These are phyloP conservation scores for Drosophila fungiperda DNA, from an alignment of 2,888 invertebrate species.

Conservation along the genomic window DNA sequence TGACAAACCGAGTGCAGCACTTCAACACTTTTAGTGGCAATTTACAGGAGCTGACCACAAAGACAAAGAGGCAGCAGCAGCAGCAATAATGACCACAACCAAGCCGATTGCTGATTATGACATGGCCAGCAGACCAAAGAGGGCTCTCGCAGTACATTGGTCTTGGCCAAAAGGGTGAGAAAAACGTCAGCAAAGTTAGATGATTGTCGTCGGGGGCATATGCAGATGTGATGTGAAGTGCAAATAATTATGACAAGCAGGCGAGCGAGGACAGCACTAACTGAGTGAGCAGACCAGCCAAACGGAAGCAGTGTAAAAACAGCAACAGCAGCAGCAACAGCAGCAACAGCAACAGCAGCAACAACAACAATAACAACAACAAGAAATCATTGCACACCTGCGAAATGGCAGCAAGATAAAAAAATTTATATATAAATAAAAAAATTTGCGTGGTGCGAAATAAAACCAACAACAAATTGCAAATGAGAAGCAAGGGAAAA, in stretches of 20 bases:
- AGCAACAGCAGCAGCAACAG: neutral
- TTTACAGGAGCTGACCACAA: constrained; percentile 81
- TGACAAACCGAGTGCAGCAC: constrained; percentile 74
- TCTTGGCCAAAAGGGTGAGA: constrained; percentile 51
- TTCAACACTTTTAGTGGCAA: constrained; percentile 81
- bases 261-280: constrained; percentile 39
- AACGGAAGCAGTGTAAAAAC: constrained; percentile 66
- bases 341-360: constrained; percentile 30
- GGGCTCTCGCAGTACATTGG: constrained; percentile 12
- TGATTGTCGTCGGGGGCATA: constrained; percentile 41
- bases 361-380: constrained; percentile 33
- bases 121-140: constrained; percentile 21
- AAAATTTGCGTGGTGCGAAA: constrained; percentile 56
- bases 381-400: constrained; percentile 70
- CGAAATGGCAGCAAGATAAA: constrained; percentile 39
- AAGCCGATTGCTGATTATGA: constrained; percentile 70
- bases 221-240: constrained; percentile 75
- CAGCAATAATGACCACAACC: constrained; percentile 44
- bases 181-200: constrained; percentile 41
- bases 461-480: constrained; percentile 19
- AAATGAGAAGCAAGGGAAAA: constrained; percentile 4
- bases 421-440: constrained; percentile 1
- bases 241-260: constrained; percentile 78
- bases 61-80: constrained; percentile 36
- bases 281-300: constrained; percentile 7